Percentiles rank a stretch among this genome's conserved stretches.
Conservation (phyloP, 2,888 invertebrate genomes). For the Pandemis heparana region DNA sequence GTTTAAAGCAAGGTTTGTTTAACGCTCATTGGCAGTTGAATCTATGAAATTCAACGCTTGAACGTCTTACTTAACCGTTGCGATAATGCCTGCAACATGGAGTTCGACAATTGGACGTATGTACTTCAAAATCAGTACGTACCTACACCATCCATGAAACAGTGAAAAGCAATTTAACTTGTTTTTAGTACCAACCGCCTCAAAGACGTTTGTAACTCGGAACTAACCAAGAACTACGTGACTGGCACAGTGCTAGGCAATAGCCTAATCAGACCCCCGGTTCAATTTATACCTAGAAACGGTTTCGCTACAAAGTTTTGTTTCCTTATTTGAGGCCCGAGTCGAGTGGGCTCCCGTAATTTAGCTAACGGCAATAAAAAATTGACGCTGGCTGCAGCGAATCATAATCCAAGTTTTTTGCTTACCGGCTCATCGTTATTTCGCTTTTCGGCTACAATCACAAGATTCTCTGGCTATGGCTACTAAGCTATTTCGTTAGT, state of each 20-base stretch:
- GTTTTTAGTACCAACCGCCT: neutral
- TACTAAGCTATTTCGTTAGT: neutral
- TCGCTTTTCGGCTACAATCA: neutral
- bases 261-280: neutral
- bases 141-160: neutral
- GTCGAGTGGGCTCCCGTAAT: neutral
- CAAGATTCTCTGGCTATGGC: neutral
- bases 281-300: slow-evolving; percentile 8
- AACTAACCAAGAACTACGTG: slow-evolving; percentile 5
- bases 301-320: slow-evolving; percentile 6
- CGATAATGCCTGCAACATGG: neutral
- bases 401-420: slow-evolving; percentile 11
- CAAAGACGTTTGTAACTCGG: neutral
- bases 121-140: neutral
- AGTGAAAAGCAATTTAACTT: neutral
- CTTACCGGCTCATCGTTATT: neutral
- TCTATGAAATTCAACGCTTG: no score
- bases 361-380: slow-evolving; percentile 1
- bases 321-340: neutral
- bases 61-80: no score
- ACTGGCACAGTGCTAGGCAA: slow-evolving; percentile 11
- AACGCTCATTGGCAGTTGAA: no score
- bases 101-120: neutral
- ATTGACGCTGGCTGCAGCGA: neutral
- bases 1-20: no score